Base-by-base conservation (phyloP, 2,113 vertebrate species). In the Hassar affinis region DNA sequence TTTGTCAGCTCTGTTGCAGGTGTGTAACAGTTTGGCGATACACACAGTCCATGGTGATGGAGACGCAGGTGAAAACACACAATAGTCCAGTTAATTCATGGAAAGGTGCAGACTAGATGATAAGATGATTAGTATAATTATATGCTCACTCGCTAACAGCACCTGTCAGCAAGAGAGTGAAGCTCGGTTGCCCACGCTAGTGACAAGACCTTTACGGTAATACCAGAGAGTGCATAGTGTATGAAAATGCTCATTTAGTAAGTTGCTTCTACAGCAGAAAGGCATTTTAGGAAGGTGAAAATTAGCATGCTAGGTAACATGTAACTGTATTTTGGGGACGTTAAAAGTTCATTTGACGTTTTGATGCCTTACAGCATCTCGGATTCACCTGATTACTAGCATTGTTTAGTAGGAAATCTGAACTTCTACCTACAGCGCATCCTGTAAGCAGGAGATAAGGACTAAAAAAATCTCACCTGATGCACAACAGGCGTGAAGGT, bases 101-200 rank as follows among this genome's bases (percentile, higher is more conserved):
- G 51, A 79, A 62, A 49, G 57, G 30, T 49, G 42, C 59, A 79
- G 17, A 62, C n/a, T 62, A 64, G 38, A 49, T 49, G 78, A 79
- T 64, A 20, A 79, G 78, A 79, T 71, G 80, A 71, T 81, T 56
- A 71, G 18, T 81, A 54, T 38, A 72, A 71, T 72, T 57, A 81
- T 11, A 27, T 59, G 52, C 66, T 45, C 68, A 45, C 33, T 47
- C 80, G 18, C 66, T 45, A 38, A 35, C 66, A 45, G 52, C 30
- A 51, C 27, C 62, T 72, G 66, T 47, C 68, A 72, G 35, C 35
- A 45, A 8, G 49, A 69, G 79, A 69, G 6, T 27, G 51, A 69
- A 71, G 25, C 61, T 71, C 25, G 1, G 49, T 56, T 57, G 51
- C 51, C 62, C 49, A 71, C 64, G 15, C 49, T 30, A 57, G 66